Evolutionary conservation across 2,888 invertebrate genomes (phyloP).

Genomic region (Malacosoma neustria): DNA sequence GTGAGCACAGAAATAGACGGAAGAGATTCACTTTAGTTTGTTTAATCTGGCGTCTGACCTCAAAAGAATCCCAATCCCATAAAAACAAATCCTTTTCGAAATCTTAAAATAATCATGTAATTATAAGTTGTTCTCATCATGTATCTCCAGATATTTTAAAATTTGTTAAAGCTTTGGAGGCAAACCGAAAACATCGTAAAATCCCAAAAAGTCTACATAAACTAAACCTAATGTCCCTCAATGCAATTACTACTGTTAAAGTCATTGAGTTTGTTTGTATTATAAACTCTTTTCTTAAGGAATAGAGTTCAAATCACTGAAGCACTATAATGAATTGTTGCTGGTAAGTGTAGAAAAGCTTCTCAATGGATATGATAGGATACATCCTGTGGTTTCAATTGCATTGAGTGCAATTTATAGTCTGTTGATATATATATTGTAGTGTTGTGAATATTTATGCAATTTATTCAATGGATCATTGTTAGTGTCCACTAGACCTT

Average conservation of each 20-base stretch:
- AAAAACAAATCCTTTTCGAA: too few relatives aligned
- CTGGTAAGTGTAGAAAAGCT: conserved; percentile 43
- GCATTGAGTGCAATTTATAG: conserved; percentile 49
- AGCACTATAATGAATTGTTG: background rate
- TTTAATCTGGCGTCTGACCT: too few relatives aligned
- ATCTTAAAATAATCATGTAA: too few relatives aligned
- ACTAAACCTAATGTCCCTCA: too few relatives aligned
- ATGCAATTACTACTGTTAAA: conserved; percentile 34
- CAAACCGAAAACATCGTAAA: too few relatives aligned
- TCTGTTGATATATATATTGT: conserved; percentile 35
- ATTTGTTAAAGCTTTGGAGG: too few relatives aligned
- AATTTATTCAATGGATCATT: conserved; percentile 10
- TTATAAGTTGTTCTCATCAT: too few relatives aligned
- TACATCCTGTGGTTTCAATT: conserved; percentile 67
- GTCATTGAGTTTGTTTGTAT: conserved; percentile 38
- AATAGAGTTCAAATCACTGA: background rate
- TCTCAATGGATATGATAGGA: conserved; percentile 54
- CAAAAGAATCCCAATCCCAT: too few relatives aligned
- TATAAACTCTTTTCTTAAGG: background rate
- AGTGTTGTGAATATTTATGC: conserved; percentile 19
- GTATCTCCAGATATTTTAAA: too few relatives aligned
- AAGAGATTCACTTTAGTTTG: too few relatives aligned
- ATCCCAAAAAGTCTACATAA: too few relatives aligned
- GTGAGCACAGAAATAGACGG: too few relatives aligned
- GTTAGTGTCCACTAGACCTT: background rate